A percentile compares a stretch with the other conserved stretches of the same genome.
These are phyloP conservation scores for Auanema sp. DNA, from an alignment of 2,888 invertebrate species.

Conservation along the genomic window DNA sequence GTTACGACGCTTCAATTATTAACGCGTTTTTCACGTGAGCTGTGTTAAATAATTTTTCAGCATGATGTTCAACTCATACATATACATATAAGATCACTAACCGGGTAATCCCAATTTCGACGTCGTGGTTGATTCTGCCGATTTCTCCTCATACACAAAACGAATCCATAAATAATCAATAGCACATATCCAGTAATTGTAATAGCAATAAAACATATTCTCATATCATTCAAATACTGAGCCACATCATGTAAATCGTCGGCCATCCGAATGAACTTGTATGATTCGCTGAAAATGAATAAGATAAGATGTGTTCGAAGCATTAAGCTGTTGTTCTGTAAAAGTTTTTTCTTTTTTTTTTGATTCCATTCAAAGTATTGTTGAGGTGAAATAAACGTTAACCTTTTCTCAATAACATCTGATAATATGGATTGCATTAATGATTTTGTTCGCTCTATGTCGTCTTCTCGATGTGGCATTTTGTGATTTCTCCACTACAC, in stretches of 20 bases:
- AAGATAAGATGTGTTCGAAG: neutral
- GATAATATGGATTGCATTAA: conserved; percentile 40
- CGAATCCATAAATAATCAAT: conserved; percentile 45
- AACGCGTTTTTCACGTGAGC: too few species aligned
- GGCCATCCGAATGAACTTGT: conserved; percentile 61
- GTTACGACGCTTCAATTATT: too few species aligned
- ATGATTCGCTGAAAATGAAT: conserved; percentile 52
- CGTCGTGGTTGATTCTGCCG: conserved; percentile 45
- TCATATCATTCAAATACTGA: conserved; percentile 53
- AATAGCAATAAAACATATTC: conserved; percentile 55
- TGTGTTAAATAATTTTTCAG: too few species aligned
- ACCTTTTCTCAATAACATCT: conserved; percentile 43
- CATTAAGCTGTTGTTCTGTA: neutral
- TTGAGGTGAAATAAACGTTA: neutral
- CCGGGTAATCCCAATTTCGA: conserved; percentile 56
- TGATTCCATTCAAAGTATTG: neutral
- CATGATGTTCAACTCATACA: too few species aligned
- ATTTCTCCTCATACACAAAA: conserved; percentile 49
- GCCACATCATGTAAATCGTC: conserved; percentile 60
- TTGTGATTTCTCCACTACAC: neutral
- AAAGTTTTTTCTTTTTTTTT: neutral
- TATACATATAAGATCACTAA: conserved; percentile 7
- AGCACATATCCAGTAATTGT: conserved; percentile 54
- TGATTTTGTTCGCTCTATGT: conserved; percentile 36
- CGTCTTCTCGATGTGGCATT: conserved; percentile 20